A percentile compares a stretch with the other conserved stretches of the same genome.
These are phyloP conservation scores for Agelastica alni DNA, from an alignment of 2,888 invertebrate species.

Conservation along the genomic window DNA sequence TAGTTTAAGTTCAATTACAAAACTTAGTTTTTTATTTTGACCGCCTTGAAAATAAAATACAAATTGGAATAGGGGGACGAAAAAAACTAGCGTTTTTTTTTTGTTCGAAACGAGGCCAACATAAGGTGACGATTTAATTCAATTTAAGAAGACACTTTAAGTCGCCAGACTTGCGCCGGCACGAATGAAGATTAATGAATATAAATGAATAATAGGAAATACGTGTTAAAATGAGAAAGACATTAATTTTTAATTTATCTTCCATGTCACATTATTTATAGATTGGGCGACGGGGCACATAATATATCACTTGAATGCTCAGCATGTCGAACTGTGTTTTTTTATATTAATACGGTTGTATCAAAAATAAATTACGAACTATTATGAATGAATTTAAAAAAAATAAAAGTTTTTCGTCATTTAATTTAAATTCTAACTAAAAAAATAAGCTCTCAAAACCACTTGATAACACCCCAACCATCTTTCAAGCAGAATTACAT, in stretches of 20 bases:
- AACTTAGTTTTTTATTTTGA: too few species aligned
- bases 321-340: neutral
- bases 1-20: too few species aligned
- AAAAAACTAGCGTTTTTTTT: conserved; percentile 12
- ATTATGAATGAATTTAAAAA: too few species aligned
- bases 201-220: conserved; percentile 28
- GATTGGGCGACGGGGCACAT: conserved; percentile 7
- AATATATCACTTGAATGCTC: conserved; percentile 7
- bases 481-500: too few species aligned
- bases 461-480: too few species aligned
- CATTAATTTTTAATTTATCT: conserved; percentile 26
- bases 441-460: too few species aligned
- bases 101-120: conserved; percentile 12
- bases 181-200: conserved; percentile 28
- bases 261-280: conserved; percentile 23
- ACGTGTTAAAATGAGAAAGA: conserved; percentile 23
- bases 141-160: conserved; percentile 27
- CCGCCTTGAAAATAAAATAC: neutral
- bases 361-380: too few species aligned
- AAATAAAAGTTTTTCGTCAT: too few species aligned
- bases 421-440: too few species aligned
- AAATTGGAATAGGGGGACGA: conserved; percentile 1
- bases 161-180: conserved; percentile 20
- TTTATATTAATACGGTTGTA: neutral
- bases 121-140: conserved; percentile 25